These are phyloP conservation scores for Trematocara stigmaticum DNA, from an alignment of 2,113 vertebrate species.

Conservation along the genomic window DNA sequence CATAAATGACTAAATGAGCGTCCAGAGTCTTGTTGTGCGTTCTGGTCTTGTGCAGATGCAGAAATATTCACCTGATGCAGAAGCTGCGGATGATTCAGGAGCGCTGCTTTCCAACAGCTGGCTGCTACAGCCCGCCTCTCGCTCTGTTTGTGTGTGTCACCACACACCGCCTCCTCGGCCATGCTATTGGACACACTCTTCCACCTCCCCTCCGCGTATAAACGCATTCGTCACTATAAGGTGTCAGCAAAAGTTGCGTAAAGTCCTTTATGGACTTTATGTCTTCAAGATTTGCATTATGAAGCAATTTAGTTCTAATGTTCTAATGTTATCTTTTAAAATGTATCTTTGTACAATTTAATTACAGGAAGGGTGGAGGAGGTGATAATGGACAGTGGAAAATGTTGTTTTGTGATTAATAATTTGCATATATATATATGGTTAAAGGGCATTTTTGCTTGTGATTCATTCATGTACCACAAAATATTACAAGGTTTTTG, in stretches of 20 bases:
- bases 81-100: conserved; percentile 33
- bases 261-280: neutral
- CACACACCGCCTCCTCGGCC: conserved; percentile 32
- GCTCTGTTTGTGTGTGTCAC: neutral
- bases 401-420: neutral
- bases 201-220: conserved; percentile 20
- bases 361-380: neutral
- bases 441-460: neutral
- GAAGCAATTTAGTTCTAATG: neutral
- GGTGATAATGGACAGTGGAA: neutral
- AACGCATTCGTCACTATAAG: neutral
- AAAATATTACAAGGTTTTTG: neutral
- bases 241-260: neutral
- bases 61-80: conserved; percentile 52
- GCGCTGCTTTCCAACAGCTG: conserved; percentile 59
- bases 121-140: conserved; percentile 31
- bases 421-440: neutral
- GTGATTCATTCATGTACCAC: neutral
- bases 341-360: neutral
- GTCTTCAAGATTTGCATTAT: neutral
- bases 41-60: neutral
- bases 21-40: neutral
- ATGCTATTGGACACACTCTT: conserved; percentile 52
- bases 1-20: neutral
- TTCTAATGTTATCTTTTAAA: neutral